phyloP scores from a whole-genome alignment of 2,888 invertebrate genomes.

The Polymixis flavicincta region DNA sequence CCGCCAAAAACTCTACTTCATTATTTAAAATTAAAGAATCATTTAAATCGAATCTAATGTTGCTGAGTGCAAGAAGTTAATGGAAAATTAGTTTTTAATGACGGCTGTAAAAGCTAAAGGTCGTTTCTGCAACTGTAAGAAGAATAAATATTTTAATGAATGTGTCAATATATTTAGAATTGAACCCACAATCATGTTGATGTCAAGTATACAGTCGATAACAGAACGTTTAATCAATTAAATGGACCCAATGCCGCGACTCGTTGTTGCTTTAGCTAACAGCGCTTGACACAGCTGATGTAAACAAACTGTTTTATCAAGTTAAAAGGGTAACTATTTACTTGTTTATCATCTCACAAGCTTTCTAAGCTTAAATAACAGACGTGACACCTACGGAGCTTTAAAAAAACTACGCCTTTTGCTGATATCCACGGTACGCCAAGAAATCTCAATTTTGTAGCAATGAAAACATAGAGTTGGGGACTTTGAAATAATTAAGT shows the following conservation, averaged over 20 bases:
- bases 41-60: too few species aligned
- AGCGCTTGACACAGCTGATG: constrained; percentile 26
- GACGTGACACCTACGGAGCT: not conserved
- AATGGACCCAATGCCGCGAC: constrained; percentile 23
- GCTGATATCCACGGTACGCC: not conserved
- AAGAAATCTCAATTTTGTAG: not conserved
- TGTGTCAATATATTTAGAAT: constrained; percentile 15
- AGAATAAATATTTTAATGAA: constrained; percentile 17
- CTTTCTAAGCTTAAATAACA: not conserved
- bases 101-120: too few species aligned
- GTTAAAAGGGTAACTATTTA: constrained; percentile 37
- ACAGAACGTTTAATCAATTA: constrained; percentile 57
- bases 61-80: too few species aligned
- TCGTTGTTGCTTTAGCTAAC: constrained; percentile 41
- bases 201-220: constrained; percentile 44
- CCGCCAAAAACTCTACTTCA: too few species aligned
- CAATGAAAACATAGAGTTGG: not conserved
- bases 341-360: constrained; percentile 32
- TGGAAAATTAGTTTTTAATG: too few species aligned
- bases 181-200: constrained; percentile 23
- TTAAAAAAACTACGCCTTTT: not conserved
- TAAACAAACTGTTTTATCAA: constrained; percentile 44
- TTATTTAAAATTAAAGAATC: too few species aligned
- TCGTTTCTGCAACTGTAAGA: too few species aligned
- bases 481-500: constrained; percentile 1